These are phyloP conservation scores for Stenotaenia linearis DNA, from an alignment of 2,888 invertebrate species.

Conservation along the genomic window DNA sequence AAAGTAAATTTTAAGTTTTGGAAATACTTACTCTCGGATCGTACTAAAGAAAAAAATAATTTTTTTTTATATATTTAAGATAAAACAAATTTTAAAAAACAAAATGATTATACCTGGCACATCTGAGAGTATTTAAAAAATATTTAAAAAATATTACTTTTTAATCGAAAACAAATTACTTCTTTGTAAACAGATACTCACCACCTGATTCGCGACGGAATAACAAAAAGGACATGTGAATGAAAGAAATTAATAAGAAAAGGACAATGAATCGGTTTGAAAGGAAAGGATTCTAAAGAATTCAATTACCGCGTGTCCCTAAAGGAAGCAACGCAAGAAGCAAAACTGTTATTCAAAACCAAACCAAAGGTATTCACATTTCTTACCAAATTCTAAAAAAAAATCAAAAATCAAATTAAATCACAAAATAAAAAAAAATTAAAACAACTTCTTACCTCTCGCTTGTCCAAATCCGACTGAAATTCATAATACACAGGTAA, in stretches of 20 bases:
- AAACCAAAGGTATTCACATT: neutral
- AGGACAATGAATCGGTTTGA: neutral
- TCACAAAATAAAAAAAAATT: neutral
- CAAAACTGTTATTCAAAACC: neutral
- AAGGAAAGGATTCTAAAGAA: neutral
- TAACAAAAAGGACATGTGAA: neutral
- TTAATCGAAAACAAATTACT: neutral
- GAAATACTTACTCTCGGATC: neutral
- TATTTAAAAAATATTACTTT: neutral
- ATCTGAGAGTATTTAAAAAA: neutral
- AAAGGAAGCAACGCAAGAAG: neutral
- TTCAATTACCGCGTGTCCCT: conserved; percentile 1
- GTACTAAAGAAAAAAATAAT: neutral
- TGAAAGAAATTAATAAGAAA: neutral
- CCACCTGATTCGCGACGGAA: neutral
- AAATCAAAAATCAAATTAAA: neutral
- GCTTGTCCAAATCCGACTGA: neutral
- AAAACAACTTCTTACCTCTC: neutral
- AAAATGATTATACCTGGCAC: neutral
- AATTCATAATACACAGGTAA: neutral
- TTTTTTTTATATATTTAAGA: neutral
- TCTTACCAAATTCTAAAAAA: neutral
- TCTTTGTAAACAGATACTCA: neutral
- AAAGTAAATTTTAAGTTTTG: neutral
- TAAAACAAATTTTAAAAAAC: too few species aligned